Evolutionary conservation across 2,888 invertebrate species (phyloP), one percentile per base, ranked within the genome.

Genomic region (Lasioglossum leucozonium): DNA sequence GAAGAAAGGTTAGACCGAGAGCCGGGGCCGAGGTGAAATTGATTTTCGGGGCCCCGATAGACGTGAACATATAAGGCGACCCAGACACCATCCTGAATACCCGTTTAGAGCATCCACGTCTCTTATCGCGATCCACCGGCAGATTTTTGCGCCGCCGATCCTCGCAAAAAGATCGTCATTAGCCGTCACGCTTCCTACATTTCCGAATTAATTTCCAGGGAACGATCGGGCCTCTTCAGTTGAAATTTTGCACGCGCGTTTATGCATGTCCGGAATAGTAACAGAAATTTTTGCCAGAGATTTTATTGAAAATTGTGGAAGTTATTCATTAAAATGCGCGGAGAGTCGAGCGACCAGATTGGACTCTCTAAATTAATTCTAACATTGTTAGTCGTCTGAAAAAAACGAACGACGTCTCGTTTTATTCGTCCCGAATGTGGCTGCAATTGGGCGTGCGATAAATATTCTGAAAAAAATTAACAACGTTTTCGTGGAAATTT

Each of bases 31-130:
- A 55, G 71, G 73, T 85, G 51, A 69, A 71, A 81, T 72, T 82
- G 82, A 84, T 78, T 84, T 84, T 84, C 74, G 84, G 34, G 2
- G 40, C 34, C 47, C 26, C 67, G 76, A 84, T 84, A 81, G 72
- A 77, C 34, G 30, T 77, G 81, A 69, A 74, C 82, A 78, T 84
- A 78, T 82, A 84, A 78, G 84, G 82, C 13, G 44, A 77, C 44
- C 71, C 74, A 65, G 65, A 55, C 47, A 47, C 22, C 13, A 65
- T 42, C 10, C 40, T 37, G 73, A 62, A 72, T 77, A 72, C 76
- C 76, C 51, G 72, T 72, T 76, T 58, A 62, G 62, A 62, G 62
- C 62, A 62, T 62, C 62, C 30, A 16, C 62, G 30, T 62, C 62
- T 62, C 18, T 62, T 62, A 62, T 62, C 62, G 16, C 62, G 62